Evolutionary conservation across 2,797 vertebrate genomes (phyloP), one percentile per base, ranked within the genome.

Genomic region (Semotilus atromaculatus): DNA sequence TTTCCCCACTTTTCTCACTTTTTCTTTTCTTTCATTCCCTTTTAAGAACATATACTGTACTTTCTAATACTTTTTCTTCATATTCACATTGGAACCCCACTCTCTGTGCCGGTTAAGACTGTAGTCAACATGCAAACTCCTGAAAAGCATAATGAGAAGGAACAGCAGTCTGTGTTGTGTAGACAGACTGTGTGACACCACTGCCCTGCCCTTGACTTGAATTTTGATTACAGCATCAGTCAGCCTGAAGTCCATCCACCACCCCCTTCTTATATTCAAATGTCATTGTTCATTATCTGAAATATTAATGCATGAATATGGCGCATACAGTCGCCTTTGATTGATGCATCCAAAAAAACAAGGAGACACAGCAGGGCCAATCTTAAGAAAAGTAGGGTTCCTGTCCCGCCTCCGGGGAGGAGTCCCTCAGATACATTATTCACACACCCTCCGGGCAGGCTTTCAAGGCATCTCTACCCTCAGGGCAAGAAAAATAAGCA

Each of bases 401-500:
- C 95, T 96, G 96, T 95, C 95, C 95, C 93, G 95, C 96, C 97
- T 96, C 94, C 86, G 95, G 96, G 96, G 97, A 97, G 97, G 96
- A 96, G 96, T 96, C 97, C 96, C 96, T 97, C 96, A 97, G 97
- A 98, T 98, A 96, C 97, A 98, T 98, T 97, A 98, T 98, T 98
- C 97, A 98, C 96, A 97, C 96, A 96, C 97, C 97, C 97, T 97
- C 94, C 94, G 96, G 97, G 96, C 96, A 97, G 95, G 97, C 97
- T 98, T 98, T 98, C 97, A 98, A 97, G 97, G 96, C 97, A 97
- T 96, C 96, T 97, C 96, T 96, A 97, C 97, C 93, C 93, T 92
- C 95, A 95, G 97, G 97, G 95, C 96, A 96, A 94, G 96, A 97
- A 96, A 97, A 97, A 97, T 96, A 97, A 98, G 96, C 96, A 97